phyloP scores from a whole-genome alignment of 2,888 invertebrate genomes.

The Drosophila stalkeri region DNA sequence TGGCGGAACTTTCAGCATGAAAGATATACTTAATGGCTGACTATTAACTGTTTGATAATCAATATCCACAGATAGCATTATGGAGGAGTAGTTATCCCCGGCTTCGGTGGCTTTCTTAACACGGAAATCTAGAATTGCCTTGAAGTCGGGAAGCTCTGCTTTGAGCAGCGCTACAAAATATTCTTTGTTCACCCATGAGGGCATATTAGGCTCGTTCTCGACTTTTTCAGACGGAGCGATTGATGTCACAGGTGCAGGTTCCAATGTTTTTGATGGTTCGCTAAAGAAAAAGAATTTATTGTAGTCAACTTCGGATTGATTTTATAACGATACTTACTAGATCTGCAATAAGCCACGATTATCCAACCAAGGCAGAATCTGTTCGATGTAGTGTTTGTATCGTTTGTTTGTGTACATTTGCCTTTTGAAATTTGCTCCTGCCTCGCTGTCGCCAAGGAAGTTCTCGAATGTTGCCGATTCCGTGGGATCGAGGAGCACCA shows the following conservation, averaged over 20 bases:
- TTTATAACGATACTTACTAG: conserved; percentile 30
- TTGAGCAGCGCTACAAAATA: conserved; percentile 60
- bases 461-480: conserved; percentile 78
- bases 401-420: conserved; percentile 70
- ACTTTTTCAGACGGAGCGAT: not conserved
- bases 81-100: conserved; percentile 75
- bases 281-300: conserved; percentile 18
- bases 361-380: conserved; percentile 81
- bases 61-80: conserved; percentile 62
- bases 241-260: not conserved
- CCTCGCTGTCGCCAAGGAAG: conserved; percentile 53
- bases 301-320: not conserved
- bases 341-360: conserved; percentile 75
- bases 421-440: conserved; percentile 57
- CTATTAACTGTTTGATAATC: conserved; percentile 30
- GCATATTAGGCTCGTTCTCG: conserved; percentile 14
- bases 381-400: conserved; percentile 69
- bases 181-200: conserved; percentile 61
- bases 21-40: conserved; percentile 33
- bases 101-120: conserved; percentile 56
- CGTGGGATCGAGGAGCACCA: conserved; percentile 78
- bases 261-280: not conserved
- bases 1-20: conserved; percentile 63
- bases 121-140: conserved; percentile 53
- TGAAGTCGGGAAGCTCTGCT: conserved; percentile 42